Evolutionary conservation across 2,888 invertebrate genomes (phyloP).

Genomic region (Odontothrips loti): DNA sequence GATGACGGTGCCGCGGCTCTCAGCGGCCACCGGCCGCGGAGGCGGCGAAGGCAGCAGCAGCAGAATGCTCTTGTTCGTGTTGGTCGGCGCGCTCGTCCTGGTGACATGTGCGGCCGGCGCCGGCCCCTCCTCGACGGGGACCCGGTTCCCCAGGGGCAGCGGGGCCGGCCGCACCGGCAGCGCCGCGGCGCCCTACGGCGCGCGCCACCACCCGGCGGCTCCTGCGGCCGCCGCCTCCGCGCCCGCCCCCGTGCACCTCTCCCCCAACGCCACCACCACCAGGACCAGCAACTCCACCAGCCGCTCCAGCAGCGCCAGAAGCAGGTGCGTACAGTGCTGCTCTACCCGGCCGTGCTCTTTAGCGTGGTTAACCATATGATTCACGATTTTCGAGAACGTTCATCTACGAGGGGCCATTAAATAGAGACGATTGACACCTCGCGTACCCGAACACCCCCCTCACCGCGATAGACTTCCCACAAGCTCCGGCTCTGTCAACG

Average conservation of each 20-base stretch:
- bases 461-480: background rate
- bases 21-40: background rate
- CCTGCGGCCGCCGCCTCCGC: background rate
- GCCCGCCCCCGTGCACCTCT: background rate
- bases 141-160: conserved; percentile 3
- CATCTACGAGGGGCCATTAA: too few relatives aligned
- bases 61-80: background rate
- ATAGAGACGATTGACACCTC: background rate
- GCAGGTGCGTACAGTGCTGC: background rate
- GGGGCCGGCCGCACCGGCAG: background rate
- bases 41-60: background rate
- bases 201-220: background rate
- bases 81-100: background rate
- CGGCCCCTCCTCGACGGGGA: background rate
- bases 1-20: background rate
- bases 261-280: background rate
- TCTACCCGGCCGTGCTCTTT: background rate
- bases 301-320: conserved; percentile 7
- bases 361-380: background rate
- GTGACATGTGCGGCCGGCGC: background rate
- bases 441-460: background rate
- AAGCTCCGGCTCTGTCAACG: too few relatives aligned
- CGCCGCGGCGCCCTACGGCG: background rate
- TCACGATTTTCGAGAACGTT: background rate
- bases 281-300: conserved; percentile 1